Base-by-base conservation (phyloP, 2,113 vertebrate genomes). In the Mustelus asterias region DNA sequence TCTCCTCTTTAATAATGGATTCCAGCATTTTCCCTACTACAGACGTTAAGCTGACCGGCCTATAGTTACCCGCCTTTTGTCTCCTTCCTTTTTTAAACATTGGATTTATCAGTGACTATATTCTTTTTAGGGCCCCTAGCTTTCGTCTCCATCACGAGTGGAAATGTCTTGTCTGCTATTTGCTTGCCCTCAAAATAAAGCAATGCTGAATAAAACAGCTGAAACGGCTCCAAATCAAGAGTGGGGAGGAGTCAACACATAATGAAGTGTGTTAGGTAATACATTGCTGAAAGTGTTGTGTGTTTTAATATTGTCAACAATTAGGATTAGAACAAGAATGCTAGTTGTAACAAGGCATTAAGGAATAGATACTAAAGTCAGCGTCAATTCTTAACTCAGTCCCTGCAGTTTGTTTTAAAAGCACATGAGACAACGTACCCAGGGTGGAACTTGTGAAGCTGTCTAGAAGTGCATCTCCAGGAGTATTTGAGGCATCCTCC, bases 401-500 rank as follows among this genome's bases (percentile, higher is more conserved):
- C 69, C 69, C 24, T 76, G 26, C 48, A 22, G 65, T 37, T 63
- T n/a, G 58, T 33, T 95, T 72, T 33, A 26, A 72, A 8, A 95
- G 11, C 0, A 5, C 58, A 10, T 11, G 95, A 8, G 94, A 14
- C 9, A 9, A 97, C 98, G 0, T 98, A 99, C 99, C 99, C 2
- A 98, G 76, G 4, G 98, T 98, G 6, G 98, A 98, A 96, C 97
- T 98, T 96, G 98, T 96, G 96, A 99, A 98, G 5, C 97, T 97
- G 2, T 98, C 98, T 0, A 96, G 24, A 0, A 96, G 96, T 78
- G 96, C 97, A 0, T 97, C 97, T 0, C 97, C 97, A 14, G 98
- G 97, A 70, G 97, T 16, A 20, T 97, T 97, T 0, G 97, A 33
- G 58, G 97, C 97, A 95, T 99, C 99, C 96, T 99, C 99, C 85